These are phyloP conservation scores for Nasua narica DNA, from an alignment of 2,797 vertebrate genomes.

Conservation along the genomic window DNA sequence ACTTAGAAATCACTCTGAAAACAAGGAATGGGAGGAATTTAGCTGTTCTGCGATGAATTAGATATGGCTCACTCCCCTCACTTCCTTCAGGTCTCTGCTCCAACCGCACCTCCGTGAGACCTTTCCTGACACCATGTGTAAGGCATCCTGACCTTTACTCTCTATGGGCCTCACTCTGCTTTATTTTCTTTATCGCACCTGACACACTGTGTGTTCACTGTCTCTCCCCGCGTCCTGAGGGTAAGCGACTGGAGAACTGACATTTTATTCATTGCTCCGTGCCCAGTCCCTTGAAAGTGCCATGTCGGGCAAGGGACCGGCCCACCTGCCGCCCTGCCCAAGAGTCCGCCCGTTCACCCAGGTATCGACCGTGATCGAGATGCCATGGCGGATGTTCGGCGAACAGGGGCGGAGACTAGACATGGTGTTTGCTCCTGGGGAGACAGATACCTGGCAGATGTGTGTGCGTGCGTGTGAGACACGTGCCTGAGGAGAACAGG, in stretches of 20 bases:
- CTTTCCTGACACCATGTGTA: neutral
- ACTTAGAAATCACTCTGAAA: neutral
- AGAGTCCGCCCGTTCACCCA: neutral
- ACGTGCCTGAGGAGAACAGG: neutral
- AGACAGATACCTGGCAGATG: neutral
- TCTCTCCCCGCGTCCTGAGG: neutral
- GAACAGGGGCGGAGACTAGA: neutral
- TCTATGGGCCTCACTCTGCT: rapidly evolving
- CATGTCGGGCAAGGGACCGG: neutral
- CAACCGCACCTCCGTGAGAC: rapidly evolving
- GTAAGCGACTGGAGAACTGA: neutral
- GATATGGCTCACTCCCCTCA: neutral
- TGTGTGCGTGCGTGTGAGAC: neutral
- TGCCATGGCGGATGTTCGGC: neutral
- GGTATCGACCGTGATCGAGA: neutral
- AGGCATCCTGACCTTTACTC: neutral
- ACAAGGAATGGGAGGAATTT: neutral
- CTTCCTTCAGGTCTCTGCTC: neutral
- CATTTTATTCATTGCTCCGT: neutral
- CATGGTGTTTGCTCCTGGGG: neutral
- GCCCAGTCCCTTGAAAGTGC: neutral
- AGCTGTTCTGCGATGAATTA: neutral
- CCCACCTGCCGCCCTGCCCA: neutral
- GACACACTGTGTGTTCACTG: neutral
- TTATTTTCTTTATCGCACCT: neutral